phyloP scores from a whole-genome alignment of 2,797 vertebrate genomes.

The Myoxocephalus aenaeus region DNA sequence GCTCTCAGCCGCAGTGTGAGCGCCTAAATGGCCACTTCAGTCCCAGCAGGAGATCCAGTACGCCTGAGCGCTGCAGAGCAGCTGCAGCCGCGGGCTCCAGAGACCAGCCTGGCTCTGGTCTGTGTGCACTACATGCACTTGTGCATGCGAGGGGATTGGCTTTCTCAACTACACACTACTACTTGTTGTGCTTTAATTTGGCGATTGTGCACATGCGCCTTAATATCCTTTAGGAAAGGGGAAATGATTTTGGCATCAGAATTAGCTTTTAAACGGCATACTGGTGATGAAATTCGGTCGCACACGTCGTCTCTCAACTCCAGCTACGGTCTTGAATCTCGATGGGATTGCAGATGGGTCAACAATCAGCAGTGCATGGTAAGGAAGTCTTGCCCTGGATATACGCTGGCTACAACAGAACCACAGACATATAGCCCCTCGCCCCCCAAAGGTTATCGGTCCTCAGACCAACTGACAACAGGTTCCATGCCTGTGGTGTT shows the following conservation, averaged over 20 bases:
- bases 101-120: conserved; percentile 17
- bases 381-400: no score
- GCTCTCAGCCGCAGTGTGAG: conserved; percentile 63
- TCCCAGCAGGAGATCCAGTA: conserved; percentile 69
- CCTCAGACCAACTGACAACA: background rate
- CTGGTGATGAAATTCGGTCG: no score
- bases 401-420: no score
- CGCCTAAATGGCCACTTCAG: conserved; percentile 76
- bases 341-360: no score
- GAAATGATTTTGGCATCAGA: background rate
- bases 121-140: conserved; percentile 22
- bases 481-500: background rate
- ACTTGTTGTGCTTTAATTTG: no score
- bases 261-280: background rate
- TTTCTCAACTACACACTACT: background rate
- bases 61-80: conserved; percentile 54
- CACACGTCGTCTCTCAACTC: no score
- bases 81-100: conserved; percentile 48
- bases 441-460: background rate
- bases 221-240: no score
- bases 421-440: no score
- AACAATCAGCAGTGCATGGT: no score
- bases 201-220: no score
- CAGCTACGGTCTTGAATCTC: background rate
- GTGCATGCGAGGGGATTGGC: background rate